Evolutionary conservation across 2,797 vertebrate genomes (phyloP), one percentile per base, ranked within the genome.

Genomic region (Erpetoichthys calabaricus): DNA sequence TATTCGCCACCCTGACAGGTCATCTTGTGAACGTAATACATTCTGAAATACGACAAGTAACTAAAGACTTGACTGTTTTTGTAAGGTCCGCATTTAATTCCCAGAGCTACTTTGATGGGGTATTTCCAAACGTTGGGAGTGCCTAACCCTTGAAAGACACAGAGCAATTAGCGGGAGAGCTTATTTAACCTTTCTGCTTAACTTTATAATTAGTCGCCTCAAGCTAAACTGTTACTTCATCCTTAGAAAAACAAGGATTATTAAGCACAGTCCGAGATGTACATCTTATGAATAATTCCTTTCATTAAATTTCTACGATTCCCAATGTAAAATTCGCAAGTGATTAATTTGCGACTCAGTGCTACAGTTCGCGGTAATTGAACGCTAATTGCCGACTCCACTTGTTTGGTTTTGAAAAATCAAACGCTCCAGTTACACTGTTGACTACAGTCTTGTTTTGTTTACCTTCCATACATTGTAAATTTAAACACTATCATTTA

Each of bases 241-340:
- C 80, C 84, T 73, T 84, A 87, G 64, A 80, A 84, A 85, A 90
- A 87, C 85, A 86, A 76, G 75, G 73, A 83, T 84, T 82, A 82
- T 79, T 75, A 73, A 76, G 78, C 78, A 70, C 81, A 84, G 78
- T 83, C 77, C 60, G 71, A 73, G 72, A 83, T 81, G 79, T 76
- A 75, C 78, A 83, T 73, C 72, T 80, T 84, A 76, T 84, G 77
- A 86, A 83, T 87, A 80, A 86, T 86, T 82, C 80, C 81, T 83
- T 86, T 86, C 84, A 88, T 85, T 86, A 78, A 83, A 86, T 80
- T 68, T 60, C 77, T 69, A 75, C 77, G 79, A 81, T 86, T 80
- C 76, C 77, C 68, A 67, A 82, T 81, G 75, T 74, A 65, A 75
- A 59, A 81, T 85, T 81, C 77, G 80, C 74, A 77, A 70, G 75